Conservation (phyloP, 2,797 vertebrate species). For the Acanthopagrus latus region DNA sequence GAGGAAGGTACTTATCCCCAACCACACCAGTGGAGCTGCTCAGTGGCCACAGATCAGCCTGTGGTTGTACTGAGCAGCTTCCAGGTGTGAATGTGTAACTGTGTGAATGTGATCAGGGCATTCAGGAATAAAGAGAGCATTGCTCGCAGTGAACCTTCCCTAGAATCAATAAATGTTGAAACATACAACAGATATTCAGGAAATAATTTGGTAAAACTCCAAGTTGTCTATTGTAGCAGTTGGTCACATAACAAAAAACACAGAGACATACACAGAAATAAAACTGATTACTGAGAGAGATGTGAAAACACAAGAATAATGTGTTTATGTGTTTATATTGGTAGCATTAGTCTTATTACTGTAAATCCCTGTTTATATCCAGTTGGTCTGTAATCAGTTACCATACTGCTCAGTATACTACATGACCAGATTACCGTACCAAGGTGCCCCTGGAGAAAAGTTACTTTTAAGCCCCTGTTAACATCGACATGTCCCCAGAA, state of each 20-base stretch:
- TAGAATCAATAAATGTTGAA: too few species aligned
- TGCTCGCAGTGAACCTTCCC: too few species aligned
- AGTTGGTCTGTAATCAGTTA: background rate
- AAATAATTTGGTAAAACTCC: background rate
- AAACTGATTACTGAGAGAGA: background rate
- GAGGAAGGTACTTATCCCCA: too few species aligned
- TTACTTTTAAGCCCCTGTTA: too few species aligned
- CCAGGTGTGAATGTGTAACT: too few species aligned
- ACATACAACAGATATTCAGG: background rate
- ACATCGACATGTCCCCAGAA: background rate
- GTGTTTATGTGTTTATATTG: background rate
- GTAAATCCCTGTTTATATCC: background rate
- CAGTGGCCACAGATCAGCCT: too few species aligned
- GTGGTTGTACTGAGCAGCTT: too few species aligned
- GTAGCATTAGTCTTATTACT: background rate
- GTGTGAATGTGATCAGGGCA: too few species aligned
- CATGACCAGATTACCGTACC: background rate
- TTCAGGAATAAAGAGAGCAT: too few species aligned
- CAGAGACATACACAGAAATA: background rate
- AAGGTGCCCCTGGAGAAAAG: background rate
- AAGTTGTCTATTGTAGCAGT: background rate
- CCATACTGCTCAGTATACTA: background rate
- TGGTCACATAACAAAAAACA: background rate
- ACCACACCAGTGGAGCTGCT: too few species aligned
- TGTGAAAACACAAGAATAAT: background rate